Evolutionary conservation across 2,113 vertebrate species (phyloP).

Genomic region (Chamaea fasciata): DNA sequence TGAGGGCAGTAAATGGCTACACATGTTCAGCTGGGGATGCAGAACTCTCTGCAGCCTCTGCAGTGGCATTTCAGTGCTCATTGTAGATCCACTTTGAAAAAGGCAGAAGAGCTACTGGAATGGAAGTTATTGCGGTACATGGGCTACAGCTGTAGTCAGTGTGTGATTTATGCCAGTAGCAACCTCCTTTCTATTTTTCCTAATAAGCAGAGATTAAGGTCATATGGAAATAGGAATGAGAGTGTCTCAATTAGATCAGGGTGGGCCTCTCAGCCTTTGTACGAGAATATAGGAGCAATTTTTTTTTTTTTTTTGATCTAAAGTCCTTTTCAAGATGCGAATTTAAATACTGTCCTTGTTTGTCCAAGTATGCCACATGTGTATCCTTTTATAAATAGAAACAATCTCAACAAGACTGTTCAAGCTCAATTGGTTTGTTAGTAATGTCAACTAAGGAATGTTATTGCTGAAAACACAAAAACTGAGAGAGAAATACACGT

Average conservation of each 20-base stretch:
- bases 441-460: background rate
- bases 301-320: background rate
- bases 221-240: background rate
- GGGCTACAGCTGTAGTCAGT: background rate
- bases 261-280: background rate
- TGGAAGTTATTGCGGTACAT: background rate
- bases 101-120: background rate
- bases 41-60: background rate
- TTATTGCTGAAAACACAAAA: background rate
- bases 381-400: slow-evolving; percentile 21
- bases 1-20: background rate
- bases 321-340: background rate
- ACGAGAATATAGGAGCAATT: background rate
- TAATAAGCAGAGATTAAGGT: slow-evolving; percentile 1
- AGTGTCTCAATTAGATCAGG: background rate
- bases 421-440: background rate
- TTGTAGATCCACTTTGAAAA: background rate
- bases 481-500: background rate
- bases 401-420: background rate
- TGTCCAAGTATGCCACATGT: background rate
- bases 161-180: background rate
- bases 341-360: background rate
- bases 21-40: background rate
- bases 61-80: background rate
- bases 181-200: background rate